Percentiles rank a stretch among this genome's conserved stretches.
phyloP scores from a whole-genome alignment of 2,797 vertebrate genomes.

The Pteropus rufus region DNA sequence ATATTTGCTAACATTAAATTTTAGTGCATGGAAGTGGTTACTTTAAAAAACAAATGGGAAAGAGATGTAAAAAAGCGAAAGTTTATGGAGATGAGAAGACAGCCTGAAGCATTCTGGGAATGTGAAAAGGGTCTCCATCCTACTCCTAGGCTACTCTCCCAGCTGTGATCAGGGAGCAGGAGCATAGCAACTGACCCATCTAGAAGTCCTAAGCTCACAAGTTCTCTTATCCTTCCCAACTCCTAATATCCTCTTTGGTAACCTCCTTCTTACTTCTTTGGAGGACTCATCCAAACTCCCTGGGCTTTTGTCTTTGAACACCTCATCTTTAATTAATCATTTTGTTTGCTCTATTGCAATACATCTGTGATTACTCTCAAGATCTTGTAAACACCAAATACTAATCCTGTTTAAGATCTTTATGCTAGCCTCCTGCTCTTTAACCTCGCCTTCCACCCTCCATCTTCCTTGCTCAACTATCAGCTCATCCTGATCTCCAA shows the following conservation, averaged over 20 bases:
- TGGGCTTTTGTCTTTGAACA: neutral
- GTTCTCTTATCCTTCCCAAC: neutral
- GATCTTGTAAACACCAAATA: neutral
- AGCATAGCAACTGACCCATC: neutral
- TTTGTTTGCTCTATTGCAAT: neutral
- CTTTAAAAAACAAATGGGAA: neutral
- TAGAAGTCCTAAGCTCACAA: neutral
- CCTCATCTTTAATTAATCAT: neutral
- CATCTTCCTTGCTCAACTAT: neutral
- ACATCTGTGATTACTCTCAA: neutral
- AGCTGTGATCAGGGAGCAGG: neutral
- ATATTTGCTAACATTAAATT: conserved; percentile 31
- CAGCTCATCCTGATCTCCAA: neutral
- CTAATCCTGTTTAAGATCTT: neutral
- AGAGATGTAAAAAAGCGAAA: neutral
- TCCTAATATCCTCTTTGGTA: neutral
- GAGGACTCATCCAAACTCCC: neutral
- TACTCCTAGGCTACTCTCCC: neutral
- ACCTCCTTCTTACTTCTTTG: neutral
- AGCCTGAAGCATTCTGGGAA: neutral
- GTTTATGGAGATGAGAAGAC: neutral
- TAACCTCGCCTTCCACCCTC: neutral
- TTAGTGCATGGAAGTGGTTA: neutral
- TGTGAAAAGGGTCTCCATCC: neutral
- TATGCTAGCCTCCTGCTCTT: neutral